These are phyloP conservation scores for Brevimyrus niger DNA, from an alignment of 2,113 vertebrate species.

Conservation along the genomic window DNA sequence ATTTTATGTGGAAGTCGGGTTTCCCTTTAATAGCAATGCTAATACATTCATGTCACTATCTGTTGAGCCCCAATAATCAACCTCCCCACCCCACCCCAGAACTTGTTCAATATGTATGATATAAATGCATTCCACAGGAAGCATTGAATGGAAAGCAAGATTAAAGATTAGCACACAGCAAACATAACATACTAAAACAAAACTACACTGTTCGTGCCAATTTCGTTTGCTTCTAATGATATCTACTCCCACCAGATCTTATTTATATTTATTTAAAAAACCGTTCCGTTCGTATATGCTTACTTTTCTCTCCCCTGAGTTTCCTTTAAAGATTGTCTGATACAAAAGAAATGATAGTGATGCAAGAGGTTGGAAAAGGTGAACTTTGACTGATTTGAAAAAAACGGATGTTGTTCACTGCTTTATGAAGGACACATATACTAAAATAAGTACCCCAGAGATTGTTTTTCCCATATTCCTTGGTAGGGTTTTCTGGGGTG, in stretches of 20 bases:
- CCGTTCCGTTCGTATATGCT: not conserved
- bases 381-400: not conserved
- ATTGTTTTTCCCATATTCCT: not conserved
- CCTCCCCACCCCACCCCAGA: not conserved
- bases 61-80: not conserved
- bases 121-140: not conserved
- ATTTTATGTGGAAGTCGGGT: not conserved
- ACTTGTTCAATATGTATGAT: not conserved
- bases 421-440: not conserved
- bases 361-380: not conserved
- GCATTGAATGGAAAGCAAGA: not conserved
- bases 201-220: not conserved
- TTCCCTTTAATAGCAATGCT: not conserved
- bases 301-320: not conserved
- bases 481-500: not conserved
- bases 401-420: not conserved
- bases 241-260: conserved; percentile 18
- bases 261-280: not conserved
- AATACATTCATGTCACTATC: not conserved
- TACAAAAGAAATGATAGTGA: not conserved
- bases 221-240: conserved; percentile 16
- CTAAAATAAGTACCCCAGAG: not conserved
- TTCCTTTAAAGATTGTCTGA: not conserved
- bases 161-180: not conserved
- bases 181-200: not conserved